phyloP scores from a whole-genome alignment of 2,888 invertebrate species.

The Torymus auratus region DNA sequence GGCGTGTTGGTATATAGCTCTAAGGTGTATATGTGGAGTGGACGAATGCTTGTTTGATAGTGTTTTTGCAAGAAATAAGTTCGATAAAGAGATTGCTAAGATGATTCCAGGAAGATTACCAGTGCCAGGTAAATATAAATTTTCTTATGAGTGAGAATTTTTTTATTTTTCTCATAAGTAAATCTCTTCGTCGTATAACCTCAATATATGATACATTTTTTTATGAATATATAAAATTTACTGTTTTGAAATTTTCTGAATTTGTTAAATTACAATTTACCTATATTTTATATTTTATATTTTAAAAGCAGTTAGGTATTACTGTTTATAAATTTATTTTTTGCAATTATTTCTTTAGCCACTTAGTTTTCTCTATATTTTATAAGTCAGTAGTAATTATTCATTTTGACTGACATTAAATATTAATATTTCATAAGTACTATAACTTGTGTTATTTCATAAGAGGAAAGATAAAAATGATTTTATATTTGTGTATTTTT shows the following conservation, averaged over 20 bases:
- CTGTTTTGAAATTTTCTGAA: too few relatives aligned
- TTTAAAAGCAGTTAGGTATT: background rate
- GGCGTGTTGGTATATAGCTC: background rate
- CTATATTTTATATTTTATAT: too few relatives aligned
- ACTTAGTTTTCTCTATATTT: too few relatives aligned
- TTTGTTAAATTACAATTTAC: too few relatives aligned
- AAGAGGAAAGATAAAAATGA: too few relatives aligned
- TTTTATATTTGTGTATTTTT: background rate
- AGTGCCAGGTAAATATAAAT: constrained; percentile 65
- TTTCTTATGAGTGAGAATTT: constrained; percentile 8
- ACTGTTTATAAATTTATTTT: background rate
- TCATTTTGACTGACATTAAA: too few relatives aligned
- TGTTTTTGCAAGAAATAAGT: constrained; percentile 10
- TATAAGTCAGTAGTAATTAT: too few relatives aligned
- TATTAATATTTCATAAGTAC: background rate
- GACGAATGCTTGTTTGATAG: background rate
- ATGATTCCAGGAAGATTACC: constrained; percentile 70
- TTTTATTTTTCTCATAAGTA: constrained; percentile 1
- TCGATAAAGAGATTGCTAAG: constrained; percentile 22
- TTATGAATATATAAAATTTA: background rate
- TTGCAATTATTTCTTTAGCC: too few relatives aligned
- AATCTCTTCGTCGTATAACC: constrained; percentile 20
- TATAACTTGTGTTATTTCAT: background rate
- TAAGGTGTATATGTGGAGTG: background rate
- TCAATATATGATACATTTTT: background rate